phyloP scores from a whole-genome alignment of 2,888 invertebrate genomes.

The Lasioglossum morio region DNA sequence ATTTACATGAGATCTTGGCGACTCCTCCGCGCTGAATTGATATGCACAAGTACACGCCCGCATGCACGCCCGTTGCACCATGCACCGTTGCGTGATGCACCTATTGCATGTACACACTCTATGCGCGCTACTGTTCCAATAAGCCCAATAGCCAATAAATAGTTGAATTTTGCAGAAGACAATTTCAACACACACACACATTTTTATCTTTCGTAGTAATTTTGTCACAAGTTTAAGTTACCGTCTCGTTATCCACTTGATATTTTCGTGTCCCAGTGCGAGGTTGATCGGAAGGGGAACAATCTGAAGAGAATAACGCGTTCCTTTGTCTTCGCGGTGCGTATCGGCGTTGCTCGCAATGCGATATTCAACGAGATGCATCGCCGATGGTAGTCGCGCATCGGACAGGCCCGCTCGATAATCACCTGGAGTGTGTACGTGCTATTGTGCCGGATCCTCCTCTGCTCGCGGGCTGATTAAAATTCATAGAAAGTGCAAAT shows the following conservation, averaged over 20 bases:
- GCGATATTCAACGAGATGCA: constrained; percentile 10
- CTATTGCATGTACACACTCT: constrained; percentile 1
- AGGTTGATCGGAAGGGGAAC: background rate
- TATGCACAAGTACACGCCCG: constrained; percentile 59
- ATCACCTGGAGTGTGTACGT: constrained; percentile 42
- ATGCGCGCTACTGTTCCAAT: background rate
- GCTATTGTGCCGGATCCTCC: constrained; percentile 51
- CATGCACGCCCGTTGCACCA: constrained; percentile 40
- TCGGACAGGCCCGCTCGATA: constrained; percentile 38
- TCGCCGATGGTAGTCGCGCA: constrained; percentile 9
- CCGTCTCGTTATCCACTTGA: background rate
- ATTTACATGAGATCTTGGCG: constrained; percentile 81
- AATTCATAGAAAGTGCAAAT: constrained; percentile 79
- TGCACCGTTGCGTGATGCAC: constrained; percentile 3
- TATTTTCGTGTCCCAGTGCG: background rate
- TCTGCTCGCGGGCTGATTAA: constrained; percentile 70
- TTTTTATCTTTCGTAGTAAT: background rate
- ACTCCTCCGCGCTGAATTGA: constrained; percentile 67
- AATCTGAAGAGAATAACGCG: background rate
- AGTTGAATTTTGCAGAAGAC: too few relatives aligned
- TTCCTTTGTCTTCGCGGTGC: constrained; percentile 17
- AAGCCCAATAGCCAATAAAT: background rate
- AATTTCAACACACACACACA: background rate
- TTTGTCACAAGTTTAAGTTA: background rate
- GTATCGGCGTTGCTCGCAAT: background rate